These are phyloP conservation scores for Venusia cambrica DNA, from an alignment of 2,888 invertebrate genomes.

Conservation along the genomic window DNA sequence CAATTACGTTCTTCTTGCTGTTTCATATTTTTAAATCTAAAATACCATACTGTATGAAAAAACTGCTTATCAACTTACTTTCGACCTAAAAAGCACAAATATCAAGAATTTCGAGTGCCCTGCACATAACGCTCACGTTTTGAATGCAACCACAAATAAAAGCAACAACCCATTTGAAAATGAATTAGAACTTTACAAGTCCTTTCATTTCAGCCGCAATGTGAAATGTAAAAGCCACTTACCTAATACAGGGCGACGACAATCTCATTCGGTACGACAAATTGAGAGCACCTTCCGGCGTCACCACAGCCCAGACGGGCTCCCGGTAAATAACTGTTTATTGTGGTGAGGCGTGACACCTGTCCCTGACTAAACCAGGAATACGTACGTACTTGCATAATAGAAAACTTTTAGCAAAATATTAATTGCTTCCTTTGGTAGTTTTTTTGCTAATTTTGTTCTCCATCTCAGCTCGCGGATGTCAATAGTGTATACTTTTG, in stretches of 20 bases:
- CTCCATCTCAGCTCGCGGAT: too few species aligned
- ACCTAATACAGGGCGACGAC: conserved; percentile 72
- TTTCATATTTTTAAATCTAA: too few species aligned
- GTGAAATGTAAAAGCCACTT: conserved; percentile 74
- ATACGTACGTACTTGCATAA: too few species aligned
- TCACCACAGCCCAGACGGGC: conserved; percentile 51
- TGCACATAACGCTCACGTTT: conserved; percentile 2
- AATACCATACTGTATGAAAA: too few species aligned
- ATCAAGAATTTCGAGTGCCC: conserved; percentile 2
- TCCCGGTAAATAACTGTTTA: conserved; percentile 70
- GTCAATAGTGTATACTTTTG: too few species aligned
- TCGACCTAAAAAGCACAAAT: not conserved
- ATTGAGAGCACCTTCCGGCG: conserved; percentile 74
- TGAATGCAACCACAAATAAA: conserved; percentile 9
- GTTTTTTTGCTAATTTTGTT: too few species aligned
- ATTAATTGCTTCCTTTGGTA: conserved; percentile 8
- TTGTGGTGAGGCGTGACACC: conserved; percentile 67
- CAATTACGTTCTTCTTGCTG: too few species aligned
- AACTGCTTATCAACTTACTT: too few species aligned
- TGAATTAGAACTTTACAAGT: conserved; percentile 23
- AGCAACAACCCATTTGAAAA: conserved; percentile 12
- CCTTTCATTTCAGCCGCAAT: conserved; percentile 39
- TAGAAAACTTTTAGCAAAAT: conserved; percentile 24
- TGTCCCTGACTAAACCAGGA: conserved; percentile 49
- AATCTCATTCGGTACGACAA: conserved; percentile 75